Base-by-base conservation (phyloP, 2,113 vertebrate genomes). In the Forbesichthys agassizii region DNA sequence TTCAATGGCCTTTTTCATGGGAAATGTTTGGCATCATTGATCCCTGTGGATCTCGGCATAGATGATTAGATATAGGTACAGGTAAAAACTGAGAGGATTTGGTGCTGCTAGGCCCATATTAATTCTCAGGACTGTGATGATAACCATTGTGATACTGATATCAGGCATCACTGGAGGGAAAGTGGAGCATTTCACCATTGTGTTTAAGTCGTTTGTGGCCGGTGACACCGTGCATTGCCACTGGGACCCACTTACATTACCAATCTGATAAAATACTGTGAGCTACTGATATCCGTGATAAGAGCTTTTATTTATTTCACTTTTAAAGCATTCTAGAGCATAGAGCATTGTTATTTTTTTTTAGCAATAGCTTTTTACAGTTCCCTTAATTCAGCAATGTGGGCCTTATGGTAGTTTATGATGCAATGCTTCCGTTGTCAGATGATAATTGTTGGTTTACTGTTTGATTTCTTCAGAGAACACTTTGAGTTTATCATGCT, bases 211-310 rank as follows among this genome's bases (percentile, higher is more conserved):
- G 68, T 85, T 84, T 73, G 78, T 80, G 27, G 27, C 27, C 27
- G 27, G 27, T 27, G 27, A 27, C 47, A 55, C 61, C n/a, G 64
- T 14, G 61, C 51, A n/a, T 86, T 79, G 74, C 77, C 69, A 59
- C 56, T n/a, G 74, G 74, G 57, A 73, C 71, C 63, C 67, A 57
- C 80, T 87, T 78, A 68, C 77, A 78, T 82, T 70, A 79, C 61
- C 83, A 72, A 60, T 83, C 82, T 84, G 76, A 89, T 86, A 65
- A 85, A 80, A 79, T 60, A 67, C 42, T 69, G 74, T 75, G 68
- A 83, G 74, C 53, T 86, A 51, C 46, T 48, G 20, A 33, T 58
- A 56, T 64, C 77, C 69, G 51, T 76, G 58, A 80, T 27, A 84
- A 78, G 16, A 65, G 48, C 54, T 71, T 81, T 82, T 85, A 67